phyloP scores from a whole-genome alignment of 92 coral and sea anemone genomes.

The Siderastrea siderea region DNA sequence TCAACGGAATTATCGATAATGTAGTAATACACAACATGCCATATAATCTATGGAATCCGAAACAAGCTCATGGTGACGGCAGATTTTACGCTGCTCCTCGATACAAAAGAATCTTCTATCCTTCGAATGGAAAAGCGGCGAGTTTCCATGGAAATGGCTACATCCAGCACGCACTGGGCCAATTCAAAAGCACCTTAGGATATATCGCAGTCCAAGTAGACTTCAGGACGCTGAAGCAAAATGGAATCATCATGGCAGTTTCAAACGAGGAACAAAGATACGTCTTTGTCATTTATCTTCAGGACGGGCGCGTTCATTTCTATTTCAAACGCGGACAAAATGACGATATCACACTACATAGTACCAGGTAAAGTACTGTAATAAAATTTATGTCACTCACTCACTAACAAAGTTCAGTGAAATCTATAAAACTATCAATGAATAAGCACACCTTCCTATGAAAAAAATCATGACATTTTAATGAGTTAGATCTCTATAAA shows the following conservation, averaged over 20 bases:
- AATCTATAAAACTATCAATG: too few relatives aligned
- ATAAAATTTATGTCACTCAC: not conserved
- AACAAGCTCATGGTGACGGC: slow-evolving; percentile 18
- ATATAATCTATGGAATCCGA: slow-evolving; percentile 70
- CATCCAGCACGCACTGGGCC: slow-evolving; percentile 68
- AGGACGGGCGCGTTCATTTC: slow-evolving; percentile 57
- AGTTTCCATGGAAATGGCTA: slow-evolving; percentile 78
- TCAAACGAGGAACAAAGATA: slow-evolving; percentile 41
- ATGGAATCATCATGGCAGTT: slow-evolving; percentile 77
- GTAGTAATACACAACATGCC: slow-evolving; percentile 55
- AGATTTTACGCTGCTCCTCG: slow-evolving; percentile 53
- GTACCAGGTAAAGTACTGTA: slow-evolving; percentile 40
- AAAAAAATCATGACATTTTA: too few relatives aligned
- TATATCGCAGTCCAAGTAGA: slow-evolving; percentile 58
- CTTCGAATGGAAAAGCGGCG: slow-evolving; percentile 65
- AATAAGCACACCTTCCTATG: too few relatives aligned
- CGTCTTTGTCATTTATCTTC: slow-evolving; percentile 51
- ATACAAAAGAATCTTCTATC: slow-evolving; percentile 37
- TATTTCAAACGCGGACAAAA: slow-evolving; percentile 37
- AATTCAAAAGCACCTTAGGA: slow-evolving; percentile 57
- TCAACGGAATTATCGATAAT: slow-evolving; percentile 71
- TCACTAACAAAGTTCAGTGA: not conserved
- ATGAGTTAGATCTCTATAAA: too few relatives aligned
- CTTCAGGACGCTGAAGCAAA: slow-evolving; percentile 69
- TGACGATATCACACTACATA: slow-evolving; percentile 34